These are phyloP conservation scores for Reinhardtius hippoglossoides DNA, from an alignment of 2,113 vertebrate species.

Conservation along the genomic window DNA sequence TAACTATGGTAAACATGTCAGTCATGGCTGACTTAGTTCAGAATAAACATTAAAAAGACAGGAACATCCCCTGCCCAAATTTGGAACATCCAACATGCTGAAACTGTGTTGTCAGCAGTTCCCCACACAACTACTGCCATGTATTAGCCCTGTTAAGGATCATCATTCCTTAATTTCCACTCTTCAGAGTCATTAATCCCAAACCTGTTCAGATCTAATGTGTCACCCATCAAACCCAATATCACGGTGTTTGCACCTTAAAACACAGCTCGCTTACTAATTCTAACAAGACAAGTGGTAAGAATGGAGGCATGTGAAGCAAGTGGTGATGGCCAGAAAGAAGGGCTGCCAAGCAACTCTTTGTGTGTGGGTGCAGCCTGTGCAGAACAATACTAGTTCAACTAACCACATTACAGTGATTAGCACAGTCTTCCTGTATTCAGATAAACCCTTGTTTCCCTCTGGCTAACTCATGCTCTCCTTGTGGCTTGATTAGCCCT, in stretches of 20 bases:
- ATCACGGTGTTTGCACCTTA: too few relatives aligned
- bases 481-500: slow-evolving; percentile 23
- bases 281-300: not conserved
- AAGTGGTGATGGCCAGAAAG: not conserved
- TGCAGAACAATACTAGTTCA: slow-evolving; percentile 35
- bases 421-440: slow-evolving; percentile 32
- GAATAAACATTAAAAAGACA: too few relatives aligned
- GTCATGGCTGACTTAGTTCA: too few relatives aligned
- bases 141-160: too few relatives aligned
- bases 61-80: too few relatives aligned
- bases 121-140: too few relatives aligned
- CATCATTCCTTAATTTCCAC: too few relatives aligned
- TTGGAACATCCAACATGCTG: too few relatives aligned
- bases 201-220: too few relatives aligned
- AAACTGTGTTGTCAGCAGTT: too few relatives aligned
- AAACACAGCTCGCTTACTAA: not conserved
- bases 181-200: too few relatives aligned
- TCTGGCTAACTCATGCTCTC: slow-evolving; percentile 34
- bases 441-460: slow-evolving; percentile 43
- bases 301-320: slow-evolving; percentile 4
- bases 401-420: slow-evolving; percentile 61
- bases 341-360: slow-evolving; percentile 9
- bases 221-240: not conserved
- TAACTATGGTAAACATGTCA: too few relatives aligned
- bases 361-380: not conserved